Base-by-base conservation (phyloP, 2,888 invertebrate species). In the Stomorhina lunata region DNA sequence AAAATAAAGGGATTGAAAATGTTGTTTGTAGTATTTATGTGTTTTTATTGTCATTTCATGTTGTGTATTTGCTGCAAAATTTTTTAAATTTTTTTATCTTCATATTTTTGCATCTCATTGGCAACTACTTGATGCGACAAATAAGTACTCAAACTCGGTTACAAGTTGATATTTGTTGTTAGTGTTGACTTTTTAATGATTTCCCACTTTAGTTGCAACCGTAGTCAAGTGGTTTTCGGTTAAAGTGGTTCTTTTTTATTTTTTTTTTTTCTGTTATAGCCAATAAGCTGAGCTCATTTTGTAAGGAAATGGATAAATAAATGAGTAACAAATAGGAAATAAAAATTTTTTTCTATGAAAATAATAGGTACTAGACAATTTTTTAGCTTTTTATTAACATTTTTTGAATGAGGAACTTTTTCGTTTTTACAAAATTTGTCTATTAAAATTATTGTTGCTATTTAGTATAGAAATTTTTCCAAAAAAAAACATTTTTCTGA, bases 41-140 rank as follows among this genome's bases (percentile, higher is more conserved):
- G n/a, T 17, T 40, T 2, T 45, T 34, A 29, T 59, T 50, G 15
- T 48, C 32, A 65, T 65, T 71, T 55, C n/a, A 40, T 65, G 57
- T 79, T 72, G 57, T 57, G 48, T 59, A 72, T 72, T 72, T 72
- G 45, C 22, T 9, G 10, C 43, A 63, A 48, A 25, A 15, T 37
- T 15, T 45, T 34, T 45, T 22, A 20, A 34, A 37, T 32, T 55
- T 20, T 55, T 37, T 29, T 59, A 48, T 48, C 34, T 61, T 27
- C 63, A 5, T 20, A n/a, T 12, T 57, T 75, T 57, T 66, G 66
- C 77, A 81, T 81, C 69, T 77, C 66, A 77, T 81, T 81, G 76
- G 69, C 65, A 81, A 71, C 65, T 59, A 66, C 81, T 81, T 81
- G 77, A 71, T 81, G 81, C 71, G 81, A 77, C 81, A 81, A 81